Conservation (phyloP, 2,797 vertebrate species). For the Onychomys arenicola region DNA sequence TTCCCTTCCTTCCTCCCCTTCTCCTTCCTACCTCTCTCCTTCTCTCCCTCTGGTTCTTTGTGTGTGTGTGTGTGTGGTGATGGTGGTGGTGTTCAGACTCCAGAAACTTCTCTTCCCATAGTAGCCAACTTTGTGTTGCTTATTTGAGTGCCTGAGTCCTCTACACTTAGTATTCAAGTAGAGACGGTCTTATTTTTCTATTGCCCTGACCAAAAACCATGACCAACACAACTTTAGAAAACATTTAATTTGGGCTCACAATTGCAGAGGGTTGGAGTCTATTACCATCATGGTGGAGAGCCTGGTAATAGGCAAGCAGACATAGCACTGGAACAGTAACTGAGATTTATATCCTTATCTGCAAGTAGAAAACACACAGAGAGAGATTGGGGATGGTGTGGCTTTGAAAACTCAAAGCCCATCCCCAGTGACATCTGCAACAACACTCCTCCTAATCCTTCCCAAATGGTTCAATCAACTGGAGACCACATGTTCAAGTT, state of each 20-base stretch:
- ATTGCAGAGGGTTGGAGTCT: background rate
- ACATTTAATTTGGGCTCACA: background rate
- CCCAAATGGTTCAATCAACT: no score
- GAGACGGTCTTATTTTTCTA: background rate
- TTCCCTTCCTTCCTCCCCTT: no score
- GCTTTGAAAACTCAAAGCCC: background rate
- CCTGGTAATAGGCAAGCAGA: background rate
- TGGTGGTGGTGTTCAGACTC: background rate
- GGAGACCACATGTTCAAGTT: background rate
- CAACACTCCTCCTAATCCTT: background rate
- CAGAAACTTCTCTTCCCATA: background rate
- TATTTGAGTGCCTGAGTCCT: background rate
- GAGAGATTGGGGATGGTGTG: no score
- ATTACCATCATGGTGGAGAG: background rate
- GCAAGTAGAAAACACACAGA: background rate
- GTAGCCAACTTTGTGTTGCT: background rate
- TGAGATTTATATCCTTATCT: background rate
- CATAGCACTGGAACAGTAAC: no score
- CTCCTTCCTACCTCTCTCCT: background rate
- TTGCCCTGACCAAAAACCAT: background rate
- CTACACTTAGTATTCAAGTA: background rate
- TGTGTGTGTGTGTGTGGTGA: no score
- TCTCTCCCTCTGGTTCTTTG: background rate
- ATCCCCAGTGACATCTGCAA: background rate
- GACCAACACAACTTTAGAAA: background rate